These are phyloP conservation scores for Apamea sordens DNA, from an alignment of 2,888 invertebrate genomes.

Conservation along the genomic window DNA sequence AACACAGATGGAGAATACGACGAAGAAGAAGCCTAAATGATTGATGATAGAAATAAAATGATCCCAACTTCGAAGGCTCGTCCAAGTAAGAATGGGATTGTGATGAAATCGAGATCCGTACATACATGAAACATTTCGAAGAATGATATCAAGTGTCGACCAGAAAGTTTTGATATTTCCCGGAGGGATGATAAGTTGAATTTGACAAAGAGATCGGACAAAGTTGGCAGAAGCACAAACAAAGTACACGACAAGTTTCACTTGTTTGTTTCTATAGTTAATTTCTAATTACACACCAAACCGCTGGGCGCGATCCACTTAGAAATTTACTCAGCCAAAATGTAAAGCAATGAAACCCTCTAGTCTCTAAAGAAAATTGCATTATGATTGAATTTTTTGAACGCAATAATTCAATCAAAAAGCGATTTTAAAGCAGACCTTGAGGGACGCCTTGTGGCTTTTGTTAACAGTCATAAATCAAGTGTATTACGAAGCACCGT, in stretches of 20 bases:
- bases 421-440: conserved; percentile 41
- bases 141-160: conserved; percentile 32
- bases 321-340: conserved; percentile 37
- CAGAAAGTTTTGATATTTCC: conserved; percentile 38
- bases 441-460: conserved; percentile 39
- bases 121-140: conserved; percentile 32
- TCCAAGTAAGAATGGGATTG: conserved; percentile 21
- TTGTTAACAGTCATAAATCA: conserved; percentile 59
- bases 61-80: conserved; percentile 28
- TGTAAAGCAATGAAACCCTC: conserved; percentile 19
- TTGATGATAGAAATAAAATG: conserved; percentile 65
- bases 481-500: conserved; percentile 62
- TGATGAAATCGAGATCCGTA: conserved; percentile 17
- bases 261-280: conserved; percentile 50
- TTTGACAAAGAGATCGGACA: conserved; percentile 36
- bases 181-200: conserved; percentile 35
- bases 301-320: conserved; percentile 32
- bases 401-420: conserved; percentile 44
- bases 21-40: conserved; percentile 66
- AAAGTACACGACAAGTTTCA: conserved; percentile 41
- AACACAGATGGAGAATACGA: conserved; percentile 69
- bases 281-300: conserved; percentile 42
- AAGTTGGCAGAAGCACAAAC: conserved; percentile 31
- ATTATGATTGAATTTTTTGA: conserved; percentile 28
- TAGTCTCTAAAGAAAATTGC: conserved; percentile 29